Conservation (phyloP, 2,113 vertebrate species). For the Ramphastos sulfuratus region DNA sequence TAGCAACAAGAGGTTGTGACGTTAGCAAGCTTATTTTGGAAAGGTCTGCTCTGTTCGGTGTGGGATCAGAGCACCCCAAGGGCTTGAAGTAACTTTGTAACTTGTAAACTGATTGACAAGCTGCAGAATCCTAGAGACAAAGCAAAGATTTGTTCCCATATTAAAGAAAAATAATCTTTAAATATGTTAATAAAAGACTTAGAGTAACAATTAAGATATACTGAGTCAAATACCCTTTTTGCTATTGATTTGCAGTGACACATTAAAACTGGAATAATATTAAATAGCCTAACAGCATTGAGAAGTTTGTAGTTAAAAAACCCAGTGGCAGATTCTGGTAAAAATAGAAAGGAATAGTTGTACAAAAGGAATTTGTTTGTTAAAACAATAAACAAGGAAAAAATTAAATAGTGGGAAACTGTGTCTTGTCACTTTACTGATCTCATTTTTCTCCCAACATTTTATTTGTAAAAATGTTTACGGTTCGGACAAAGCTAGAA, state of each 20-base stretch:
- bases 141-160: neutral
- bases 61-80: conserved; percentile 15
- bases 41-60: conserved; percentile 24
- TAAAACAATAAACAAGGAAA: neutral
- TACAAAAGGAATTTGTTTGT: neutral
- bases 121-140: conserved; percentile 25
- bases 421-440: neutral
- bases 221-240: neutral
- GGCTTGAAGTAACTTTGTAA: conserved; percentile 20
- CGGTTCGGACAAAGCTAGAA: neutral
- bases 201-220: neutral
- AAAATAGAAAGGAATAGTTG: neutral
- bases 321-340: neutral
- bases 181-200: neutral
- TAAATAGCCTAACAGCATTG: neutral
- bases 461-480: neutral
- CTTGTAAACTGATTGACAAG: conserved; percentile 21
- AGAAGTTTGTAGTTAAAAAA: neutral
- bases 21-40: conserved; percentile 62
- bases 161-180: neutral
- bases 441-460: rapidly evolving
- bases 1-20: conserved; percentile 60
- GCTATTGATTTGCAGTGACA: neutral
- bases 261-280: neutral
- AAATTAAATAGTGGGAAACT: neutral